phyloP scores from a whole-genome alignment of 53 echinoderm and acorn worm species.

The Holothuria leucospilota region DNA sequence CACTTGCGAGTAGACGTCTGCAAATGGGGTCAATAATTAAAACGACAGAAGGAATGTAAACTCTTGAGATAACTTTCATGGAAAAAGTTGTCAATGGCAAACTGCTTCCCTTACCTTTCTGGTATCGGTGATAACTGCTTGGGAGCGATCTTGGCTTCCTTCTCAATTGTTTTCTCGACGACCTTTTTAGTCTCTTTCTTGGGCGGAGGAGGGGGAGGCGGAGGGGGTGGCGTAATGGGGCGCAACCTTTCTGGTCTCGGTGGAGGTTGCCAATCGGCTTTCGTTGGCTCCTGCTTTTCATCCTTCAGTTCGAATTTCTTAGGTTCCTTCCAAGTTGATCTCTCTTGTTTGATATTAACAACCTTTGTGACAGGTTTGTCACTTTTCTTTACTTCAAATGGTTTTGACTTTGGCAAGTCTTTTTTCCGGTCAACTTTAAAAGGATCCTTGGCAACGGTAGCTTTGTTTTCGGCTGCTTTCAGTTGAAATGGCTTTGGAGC shows the following conservation, averaged over 20 bases:
- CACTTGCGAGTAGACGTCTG: too few relatives aligned
- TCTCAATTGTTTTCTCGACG: neutral
- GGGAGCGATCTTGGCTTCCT: neutral
- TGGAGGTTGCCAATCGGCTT: conserved; percentile 72
- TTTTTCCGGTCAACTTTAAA: conserved; percentile 75
- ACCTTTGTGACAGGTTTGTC: conserved; percentile 74
- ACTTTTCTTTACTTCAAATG: conserved; percentile 77
- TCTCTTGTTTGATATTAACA: conserved; percentile 41
- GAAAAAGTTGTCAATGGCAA: neutral
- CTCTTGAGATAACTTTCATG: too few relatives aligned
- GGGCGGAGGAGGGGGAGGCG: conserved; percentile 52
- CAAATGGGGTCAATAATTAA: too few relatives aligned
- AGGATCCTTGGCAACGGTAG: conserved; percentile 75
- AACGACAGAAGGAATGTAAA: too few relatives aligned
- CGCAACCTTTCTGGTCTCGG: conserved; percentile 66
- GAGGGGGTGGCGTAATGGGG: conserved; percentile 64
- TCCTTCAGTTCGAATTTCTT: conserved; percentile 79
- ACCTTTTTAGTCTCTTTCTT: neutral
- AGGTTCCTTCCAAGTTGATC: conserved; percentile 72
- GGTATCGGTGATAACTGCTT: conserved; percentile 14
- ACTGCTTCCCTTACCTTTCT: conserved; percentile 38
- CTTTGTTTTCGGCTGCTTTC: conserved; percentile 70
- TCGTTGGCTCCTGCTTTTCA: conserved; percentile 55
- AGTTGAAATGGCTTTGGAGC: conserved; percentile 84
- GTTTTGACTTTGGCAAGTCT: conserved; percentile 82